Percentiles rank a stretch among this genome's conserved stretches.
Evolutionary conservation across 1,140 invertebrate genomes (phyloP).

Genomic region (Proctacanthus coquilletti): DNA sequence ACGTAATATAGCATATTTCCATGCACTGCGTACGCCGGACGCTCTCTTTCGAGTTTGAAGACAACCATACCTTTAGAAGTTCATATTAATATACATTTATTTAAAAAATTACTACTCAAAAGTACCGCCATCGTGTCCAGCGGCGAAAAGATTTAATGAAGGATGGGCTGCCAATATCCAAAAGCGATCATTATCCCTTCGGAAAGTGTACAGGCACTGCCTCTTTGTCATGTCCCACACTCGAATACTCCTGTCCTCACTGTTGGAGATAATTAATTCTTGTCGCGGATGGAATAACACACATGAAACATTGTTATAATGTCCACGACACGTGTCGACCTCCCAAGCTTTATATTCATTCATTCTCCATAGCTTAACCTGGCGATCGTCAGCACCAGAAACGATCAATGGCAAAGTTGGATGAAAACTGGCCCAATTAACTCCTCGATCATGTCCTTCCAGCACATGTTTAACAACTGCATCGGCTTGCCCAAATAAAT

Average conservation of each 20-base stretch:
- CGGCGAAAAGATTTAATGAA: conserved; percentile 71
- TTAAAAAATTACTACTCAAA: not conserved
- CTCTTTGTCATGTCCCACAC: conserved; percentile 99
- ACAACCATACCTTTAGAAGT: conserved; percentile 39
- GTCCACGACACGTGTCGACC: conserved; percentile 95
- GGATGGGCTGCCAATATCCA: conserved; percentile 92
- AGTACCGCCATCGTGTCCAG: conserved; percentile 88
- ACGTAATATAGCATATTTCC: conserved; percentile 93
- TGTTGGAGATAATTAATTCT: conserved; percentile 93
- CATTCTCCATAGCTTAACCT: conserved; percentile 98
- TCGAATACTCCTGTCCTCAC: conserved; percentile 94
- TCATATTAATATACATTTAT: not conserved
- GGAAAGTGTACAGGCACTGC: conserved; percentile 89
- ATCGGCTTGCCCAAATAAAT: conserved; percentile 93
- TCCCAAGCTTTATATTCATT: conserved; percentile 99
- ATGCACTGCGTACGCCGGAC: conserved; percentile 88
- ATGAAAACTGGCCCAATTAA: conserved; percentile 98
- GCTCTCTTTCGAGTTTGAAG: conserved; percentile 80
- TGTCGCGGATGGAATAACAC: conserved; percentile 94
- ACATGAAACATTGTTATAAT: conserved; percentile 99
- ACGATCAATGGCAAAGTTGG: conserved; percentile 88
- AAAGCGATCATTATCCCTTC: conserved; percentile 90
- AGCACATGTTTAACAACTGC: conserved; percentile 96
- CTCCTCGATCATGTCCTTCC: conserved; percentile 93
- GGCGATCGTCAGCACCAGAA: conserved; percentile 93